phyloP scores from a whole-genome alignment of 2,113 vertebrate species.

The Gymnocephalus cernua region DNA sequence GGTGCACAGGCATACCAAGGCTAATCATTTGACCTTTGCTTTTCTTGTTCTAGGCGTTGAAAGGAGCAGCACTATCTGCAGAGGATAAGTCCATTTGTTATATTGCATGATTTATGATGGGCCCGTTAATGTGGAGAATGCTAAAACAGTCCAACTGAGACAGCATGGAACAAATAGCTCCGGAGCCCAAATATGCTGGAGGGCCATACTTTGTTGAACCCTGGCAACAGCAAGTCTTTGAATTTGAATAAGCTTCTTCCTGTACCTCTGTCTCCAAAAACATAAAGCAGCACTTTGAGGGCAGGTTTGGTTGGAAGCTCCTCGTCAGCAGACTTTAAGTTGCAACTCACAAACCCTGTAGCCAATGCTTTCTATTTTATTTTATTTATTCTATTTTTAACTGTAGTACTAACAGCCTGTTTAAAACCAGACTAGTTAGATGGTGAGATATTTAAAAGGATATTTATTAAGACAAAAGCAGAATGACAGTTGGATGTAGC shows the following conservation, averaged over 20 bases:
- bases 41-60: conserved; percentile 68
- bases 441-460: conserved; percentile 13
- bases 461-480: background rate
- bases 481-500: background rate
- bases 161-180: conserved; percentile 75
- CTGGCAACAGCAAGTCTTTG: conserved; percentile 47
- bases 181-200: conserved; percentile 67
- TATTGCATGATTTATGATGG: conserved; percentile 81
- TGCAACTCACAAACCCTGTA: conserved; percentile 31
- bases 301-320: conserved; percentile 50
- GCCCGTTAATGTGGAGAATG: conserved; percentile 76
- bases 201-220: conserved; percentile 64
- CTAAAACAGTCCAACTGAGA: conserved; percentile 76
- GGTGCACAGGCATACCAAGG: conserved; percentile 74
- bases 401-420: background rate
- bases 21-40: conserved; percentile 85
- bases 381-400: conserved; percentile 18
- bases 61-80: conserved; percentile 71
- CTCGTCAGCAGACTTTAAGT: conserved; percentile 62
- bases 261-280: conserved; percentile 28
- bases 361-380: conserved; percentile 11
- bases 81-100: conserved; percentile 81
- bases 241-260: conserved; percentile 57
- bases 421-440: background rate
- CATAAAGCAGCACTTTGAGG: conserved; percentile 61